Evolutionary conservation across 2,888 invertebrate species (phyloP).

Genomic region (Sarcophaga subvicina): DNA sequence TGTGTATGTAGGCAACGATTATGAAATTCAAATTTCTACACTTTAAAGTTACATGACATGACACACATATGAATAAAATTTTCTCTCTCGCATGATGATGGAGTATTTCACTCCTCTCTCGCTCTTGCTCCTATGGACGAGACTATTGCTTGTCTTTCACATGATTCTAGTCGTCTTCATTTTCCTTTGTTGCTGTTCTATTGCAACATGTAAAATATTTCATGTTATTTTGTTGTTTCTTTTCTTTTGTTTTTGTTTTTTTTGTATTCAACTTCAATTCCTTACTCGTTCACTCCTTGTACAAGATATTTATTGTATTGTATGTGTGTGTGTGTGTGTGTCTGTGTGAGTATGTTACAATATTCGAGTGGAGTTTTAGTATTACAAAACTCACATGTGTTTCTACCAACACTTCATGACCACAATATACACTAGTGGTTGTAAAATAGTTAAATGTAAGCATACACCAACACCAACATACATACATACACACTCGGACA

Average conservation of each 20-base stretch:
- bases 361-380: slow-evolving; percentile 6
- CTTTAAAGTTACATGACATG: slow-evolving; percentile 56
- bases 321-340: neutral
- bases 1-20: slow-evolving; percentile 27
- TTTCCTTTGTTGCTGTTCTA: neutral
- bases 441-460: slow-evolving; percentile 24
- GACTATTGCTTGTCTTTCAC: neutral
- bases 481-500: neutral
- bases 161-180: no score
- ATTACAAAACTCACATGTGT: slow-evolving; percentile 40
- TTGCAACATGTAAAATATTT: neutral
- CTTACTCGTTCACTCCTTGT: neutral
- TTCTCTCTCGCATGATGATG: neutral
- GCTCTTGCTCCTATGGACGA: neutral
- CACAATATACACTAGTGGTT: slow-evolving; percentile 46
- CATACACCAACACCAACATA: neutral
- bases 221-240: neutral
- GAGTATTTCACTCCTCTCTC: neutral
- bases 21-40: slow-evolving; percentile 64
- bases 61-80: slow-evolving; percentile 58
- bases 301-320: no score
- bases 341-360: neutral
- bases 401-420: slow-evolving; percentile 61
- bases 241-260: no score
- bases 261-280: no score